Percentiles rank a stretch among this genome's conserved stretches.
phyloP scores from a whole-genome alignment of 2,113 vertebrate species.

The Periophthalmus modestus region DNA sequence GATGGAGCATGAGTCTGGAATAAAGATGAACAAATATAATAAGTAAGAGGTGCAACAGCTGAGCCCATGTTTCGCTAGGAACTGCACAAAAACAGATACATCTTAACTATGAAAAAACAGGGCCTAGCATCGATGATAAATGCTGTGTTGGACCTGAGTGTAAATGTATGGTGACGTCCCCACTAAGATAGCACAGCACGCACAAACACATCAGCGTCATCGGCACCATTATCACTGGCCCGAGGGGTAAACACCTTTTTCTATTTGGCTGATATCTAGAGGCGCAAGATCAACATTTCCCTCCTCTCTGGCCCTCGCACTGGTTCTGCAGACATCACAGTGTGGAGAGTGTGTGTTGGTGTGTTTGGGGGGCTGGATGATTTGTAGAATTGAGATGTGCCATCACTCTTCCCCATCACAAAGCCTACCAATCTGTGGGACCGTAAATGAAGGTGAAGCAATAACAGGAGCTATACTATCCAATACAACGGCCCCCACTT shows the following conservation, averaged over 20 bases:
- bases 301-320: constrained; percentile 17
- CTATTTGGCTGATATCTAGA: constrained; percentile 59
- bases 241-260: constrained; percentile 61
- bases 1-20: too few species aligned
- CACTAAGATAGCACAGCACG: constrained; percentile 13
- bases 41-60: background rate
- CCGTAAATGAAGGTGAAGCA: constrained; percentile 16
- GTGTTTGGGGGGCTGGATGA: constrained; percentile 17
- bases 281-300: constrained; percentile 57
- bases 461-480: constrained; percentile 13
- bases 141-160: background rate
- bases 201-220: constrained; percentile 38
- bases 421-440: constrained; percentile 40
- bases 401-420: constrained; percentile 46
- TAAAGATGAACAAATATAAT: too few species aligned
- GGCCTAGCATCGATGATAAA: background rate
- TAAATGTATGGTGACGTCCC: background rate
- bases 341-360: background rate
- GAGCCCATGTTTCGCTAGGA: background rate
- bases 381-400: constrained; percentile 37
- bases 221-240: constrained; percentile 35
- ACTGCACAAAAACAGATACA: background rate
- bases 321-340: constrained; percentile 20
- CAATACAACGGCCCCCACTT: constrained; percentile 1
- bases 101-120: background rate